Base-by-base conservation (phyloP, 2,797 vertebrate species). In the Pachyuromys duprasi region DNA sequence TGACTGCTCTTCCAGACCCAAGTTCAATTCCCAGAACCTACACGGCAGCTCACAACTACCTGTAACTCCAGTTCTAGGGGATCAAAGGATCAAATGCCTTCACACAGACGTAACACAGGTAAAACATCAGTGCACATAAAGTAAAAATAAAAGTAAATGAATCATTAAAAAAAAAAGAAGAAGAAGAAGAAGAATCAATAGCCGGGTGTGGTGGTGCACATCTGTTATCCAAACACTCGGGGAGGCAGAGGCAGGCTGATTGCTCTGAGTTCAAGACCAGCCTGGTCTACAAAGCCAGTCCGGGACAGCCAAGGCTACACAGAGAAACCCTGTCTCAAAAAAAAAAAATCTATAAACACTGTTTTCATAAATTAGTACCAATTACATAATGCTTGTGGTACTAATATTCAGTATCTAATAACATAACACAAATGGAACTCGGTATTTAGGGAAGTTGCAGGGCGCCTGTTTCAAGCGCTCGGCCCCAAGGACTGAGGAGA, bases 401-500 rank as follows among this genome's bases (percentile, higher is more conserved):
- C 69, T 93, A 89, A 57, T 79, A 86, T 93, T 53, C 33, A 63
- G 67, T n/a, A 31, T 89, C 69, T 33, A 80, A 53, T 49, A 86
- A 86, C 79, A 89, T 62, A 28, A 89, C 74, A 84, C 22, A 72
- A 88, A 81, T 13, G 79, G 86, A 86, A 90, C 9, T 53, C 15
- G 26, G 93, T 87, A 53, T 90, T 90, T 65, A 45, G 45, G 79
- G 75, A 67, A 62, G 18, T 1, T 83, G 49, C 18, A 13, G 39
- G 8, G 13, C 33, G 67, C 80, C 28, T 15, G 9, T 72, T 83
- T 88, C 28, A 72, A 83, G 75, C 57, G 24, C 62, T 95, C 55
- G 42, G 78, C 18, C 31, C n/a, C 74, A 84, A 57, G 70, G n/a
- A 65, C 62, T 60, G 60, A 24, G 42, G n/a, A 39, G 42, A 72